Conservation (phyloP, 1,140 invertebrate genomes). For the Grapholita molesta region DNA sequence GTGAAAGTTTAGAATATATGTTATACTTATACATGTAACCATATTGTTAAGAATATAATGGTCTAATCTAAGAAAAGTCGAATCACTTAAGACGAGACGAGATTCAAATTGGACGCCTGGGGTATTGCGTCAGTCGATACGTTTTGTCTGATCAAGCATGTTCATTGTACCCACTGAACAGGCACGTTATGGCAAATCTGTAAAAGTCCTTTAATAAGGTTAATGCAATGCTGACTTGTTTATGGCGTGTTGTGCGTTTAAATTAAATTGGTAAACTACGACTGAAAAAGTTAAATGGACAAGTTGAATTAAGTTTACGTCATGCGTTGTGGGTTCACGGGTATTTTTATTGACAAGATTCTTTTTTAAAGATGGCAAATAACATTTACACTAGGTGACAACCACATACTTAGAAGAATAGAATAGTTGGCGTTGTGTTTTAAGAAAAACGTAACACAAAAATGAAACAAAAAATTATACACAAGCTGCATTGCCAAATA, state of each 20-base stretch:
- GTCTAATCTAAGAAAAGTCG: slow-evolving; percentile 66
- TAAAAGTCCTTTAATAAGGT: slow-evolving; percentile 57
- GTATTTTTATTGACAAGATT: too few relatives aligned
- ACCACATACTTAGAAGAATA: too few relatives aligned
- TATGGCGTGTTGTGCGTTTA: slow-evolving; percentile 25
- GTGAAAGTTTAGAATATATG: too few relatives aligned
- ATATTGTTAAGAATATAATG: slow-evolving; percentile 3
- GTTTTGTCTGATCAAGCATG: slow-evolving; percentile 65
- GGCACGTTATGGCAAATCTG: slow-evolving; percentile 55
- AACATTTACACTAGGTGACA: too few relatives aligned
- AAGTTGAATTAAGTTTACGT: background rate
- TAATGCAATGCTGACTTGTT: slow-evolving; percentile 46
- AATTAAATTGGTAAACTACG: background rate
- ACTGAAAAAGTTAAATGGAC: background rate
- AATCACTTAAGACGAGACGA: slow-evolving; percentile 62
- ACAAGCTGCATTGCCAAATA: too few relatives aligned
- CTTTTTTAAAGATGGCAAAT: background rate
- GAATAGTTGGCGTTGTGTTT: too few relatives aligned
- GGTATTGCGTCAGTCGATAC: slow-evolving; percentile 62
- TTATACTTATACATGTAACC: too few relatives aligned
- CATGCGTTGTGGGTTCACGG: background rate
- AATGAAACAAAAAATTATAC: too few relatives aligned
- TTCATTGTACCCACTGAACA: slow-evolving; percentile 49
- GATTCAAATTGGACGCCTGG: slow-evolving; percentile 72
- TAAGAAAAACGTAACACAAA: too few relatives aligned